These are phyloP conservation scores for Elymnias hypermnestra DNA, from an alignment of 1,140 invertebrate genomes.

Conservation along the genomic window DNA sequence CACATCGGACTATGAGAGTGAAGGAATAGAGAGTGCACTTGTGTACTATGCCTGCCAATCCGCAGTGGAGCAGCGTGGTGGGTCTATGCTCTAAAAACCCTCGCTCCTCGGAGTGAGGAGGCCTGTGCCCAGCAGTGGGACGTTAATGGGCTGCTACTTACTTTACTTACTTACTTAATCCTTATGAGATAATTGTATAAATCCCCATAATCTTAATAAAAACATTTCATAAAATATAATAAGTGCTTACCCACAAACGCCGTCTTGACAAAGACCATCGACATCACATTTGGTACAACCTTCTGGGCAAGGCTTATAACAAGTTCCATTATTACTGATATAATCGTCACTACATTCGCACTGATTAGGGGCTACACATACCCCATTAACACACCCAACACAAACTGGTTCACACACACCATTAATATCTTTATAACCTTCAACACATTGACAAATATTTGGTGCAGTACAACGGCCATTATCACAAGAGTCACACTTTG, in stretches of 20 bases:
- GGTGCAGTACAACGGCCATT: slow-evolving; percentile 45
- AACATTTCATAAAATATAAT: too few species aligned
- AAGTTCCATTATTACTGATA: neutral
- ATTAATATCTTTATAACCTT: slow-evolving; percentile 20
- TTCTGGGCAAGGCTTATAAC: slow-evolving; percentile 19
- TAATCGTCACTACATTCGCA: neutral
- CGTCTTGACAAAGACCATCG: slow-evolving; percentile 19
- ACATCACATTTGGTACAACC: slow-evolving; percentile 21
- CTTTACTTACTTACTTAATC: too few species aligned
- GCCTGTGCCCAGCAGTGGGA: too few species aligned
- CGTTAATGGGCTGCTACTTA: too few species aligned
- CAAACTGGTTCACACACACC: slow-evolving; percentile 22
- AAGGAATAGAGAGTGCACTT: too few species aligned
- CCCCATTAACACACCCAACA: slow-evolving; percentile 21
- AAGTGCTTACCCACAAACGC: slow-evolving; percentile 12
- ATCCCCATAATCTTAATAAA: too few species aligned
- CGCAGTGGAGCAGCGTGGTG: too few species aligned
- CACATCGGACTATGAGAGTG: too few species aligned
- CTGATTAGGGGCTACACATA: slow-evolving; percentile 17
- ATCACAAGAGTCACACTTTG: slow-evolving; percentile 63
- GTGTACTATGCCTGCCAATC: too few species aligned
- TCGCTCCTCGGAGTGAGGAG: too few species aligned
- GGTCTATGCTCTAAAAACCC: too few species aligned
- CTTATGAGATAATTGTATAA: too few species aligned
- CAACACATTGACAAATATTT: slow-evolving; percentile 24